Evolutionary conservation across 2,113 vertebrate species (phyloP).

Genomic region (Gadus chalcogrammus): DNA sequence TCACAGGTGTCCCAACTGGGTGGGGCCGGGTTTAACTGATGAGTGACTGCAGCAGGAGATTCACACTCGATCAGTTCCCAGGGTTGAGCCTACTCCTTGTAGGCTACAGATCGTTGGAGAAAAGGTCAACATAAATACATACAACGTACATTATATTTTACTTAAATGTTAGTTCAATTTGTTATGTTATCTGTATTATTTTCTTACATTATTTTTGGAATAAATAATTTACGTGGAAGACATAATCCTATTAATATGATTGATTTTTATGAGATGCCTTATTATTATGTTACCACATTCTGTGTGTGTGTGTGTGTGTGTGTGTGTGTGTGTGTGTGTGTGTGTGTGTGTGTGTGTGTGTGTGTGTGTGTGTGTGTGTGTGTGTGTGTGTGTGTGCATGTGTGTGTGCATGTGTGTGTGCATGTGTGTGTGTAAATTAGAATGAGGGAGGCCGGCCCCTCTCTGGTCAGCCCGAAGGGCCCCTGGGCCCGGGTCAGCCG

Average conservation of each 20-base stretch:
- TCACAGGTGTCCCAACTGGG: conserved; percentile 41
- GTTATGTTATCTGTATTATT: too few species aligned
- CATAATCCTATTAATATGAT: too few species aligned
- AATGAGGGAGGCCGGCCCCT: conserved; percentile 2
- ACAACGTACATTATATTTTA: background rate
- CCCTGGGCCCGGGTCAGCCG: conserved; percentile 36
- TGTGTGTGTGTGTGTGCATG: background rate
- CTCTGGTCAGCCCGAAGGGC: conserved; percentile 9
- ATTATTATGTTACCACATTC: background rate
- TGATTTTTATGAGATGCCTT: background rate
- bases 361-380: background rate
- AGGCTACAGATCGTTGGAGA: conserved; percentile 26
- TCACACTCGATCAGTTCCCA: too few species aligned
- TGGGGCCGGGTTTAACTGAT: background rate
- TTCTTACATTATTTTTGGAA: conserved; percentile 8
- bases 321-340: background rate
- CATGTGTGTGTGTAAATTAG: background rate
- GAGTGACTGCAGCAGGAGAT: too few species aligned
- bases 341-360: background rate
- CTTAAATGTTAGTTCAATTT: too few species aligned
- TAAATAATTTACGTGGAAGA: too few species aligned
- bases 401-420: background rate
- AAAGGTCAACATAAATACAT: too few species aligned
- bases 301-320: background rate
- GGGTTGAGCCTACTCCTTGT: conserved; percentile 26